These are phyloP conservation scores for Ptilonorhynchus violaceus DNA, from an alignment of 2,113 vertebrate species.

Conservation along the genomic window DNA sequence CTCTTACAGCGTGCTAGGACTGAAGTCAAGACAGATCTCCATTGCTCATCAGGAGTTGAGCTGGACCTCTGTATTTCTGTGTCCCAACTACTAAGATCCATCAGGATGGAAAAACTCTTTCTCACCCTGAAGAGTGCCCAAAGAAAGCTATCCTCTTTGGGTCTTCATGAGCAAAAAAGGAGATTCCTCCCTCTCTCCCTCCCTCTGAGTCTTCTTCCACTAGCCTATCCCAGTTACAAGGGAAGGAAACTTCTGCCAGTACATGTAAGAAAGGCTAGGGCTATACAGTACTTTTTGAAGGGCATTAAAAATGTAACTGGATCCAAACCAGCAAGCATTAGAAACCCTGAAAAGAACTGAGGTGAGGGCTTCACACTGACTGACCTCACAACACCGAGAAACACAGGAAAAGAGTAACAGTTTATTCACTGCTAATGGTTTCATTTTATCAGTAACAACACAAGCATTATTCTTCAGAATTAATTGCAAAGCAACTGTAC, in stretches of 20 bases:
- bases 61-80: neutral
- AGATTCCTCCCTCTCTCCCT: neutral
- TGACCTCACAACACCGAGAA: neutral
- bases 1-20: rapidly evolving
- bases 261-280: neutral
- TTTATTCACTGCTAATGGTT: neutral
- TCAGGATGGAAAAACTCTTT: neutral
- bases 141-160: neutral
- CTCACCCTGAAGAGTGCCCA: neutral
- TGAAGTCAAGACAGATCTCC: neutral
- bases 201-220: neutral
- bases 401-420: neutral
- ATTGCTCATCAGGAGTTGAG: neutral
- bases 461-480: neutral
- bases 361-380: neutral
- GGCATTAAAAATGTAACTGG: neutral
- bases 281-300: neutral
- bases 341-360: neutral
- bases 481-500: neutral
- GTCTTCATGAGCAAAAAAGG: neutral
- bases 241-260: neutral
- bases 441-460: neutral
- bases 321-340: neutral
- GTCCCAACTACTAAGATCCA: neutral
- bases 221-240: neutral